Evolutionary conservation across 2,888 invertebrate species (phyloP).

Genomic region (Tetropium fuscum): DNA sequence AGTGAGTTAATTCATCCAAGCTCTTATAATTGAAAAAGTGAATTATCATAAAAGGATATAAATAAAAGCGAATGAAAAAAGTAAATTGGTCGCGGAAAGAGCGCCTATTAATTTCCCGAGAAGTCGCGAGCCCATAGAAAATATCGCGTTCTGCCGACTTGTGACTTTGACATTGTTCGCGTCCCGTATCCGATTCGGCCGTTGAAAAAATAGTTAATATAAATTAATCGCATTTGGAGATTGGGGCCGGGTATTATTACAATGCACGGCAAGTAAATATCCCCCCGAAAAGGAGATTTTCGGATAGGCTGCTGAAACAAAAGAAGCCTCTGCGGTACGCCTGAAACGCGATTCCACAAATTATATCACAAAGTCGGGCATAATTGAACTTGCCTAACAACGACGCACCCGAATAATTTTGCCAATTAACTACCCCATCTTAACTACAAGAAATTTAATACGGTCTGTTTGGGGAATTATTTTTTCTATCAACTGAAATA

Average conservation of each 20-base stretch:
- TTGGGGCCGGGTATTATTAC: conserved; percentile 17
- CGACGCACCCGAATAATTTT: conserved; percentile 45
- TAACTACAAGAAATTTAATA: conserved; percentile 23
- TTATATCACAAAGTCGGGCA: conserved; percentile 36
- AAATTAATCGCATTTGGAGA: conserved; percentile 41
- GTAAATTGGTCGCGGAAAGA: conserved; percentile 14
- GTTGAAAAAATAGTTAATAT: conserved; percentile 32
- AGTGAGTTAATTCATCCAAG: conserved; percentile 22
- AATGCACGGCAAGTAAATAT: conserved; percentile 8
- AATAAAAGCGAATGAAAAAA: conserved; percentile 27
- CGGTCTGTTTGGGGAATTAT: conserved; percentile 18
- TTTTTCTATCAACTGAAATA: conserved; percentile 20
- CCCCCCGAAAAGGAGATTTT: conserved; percentile 23
- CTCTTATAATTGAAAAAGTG: conserved; percentile 24
- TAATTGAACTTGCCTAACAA: conserved; percentile 46
- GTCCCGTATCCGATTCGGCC: conserved; percentile 13
- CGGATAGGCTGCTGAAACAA: conserved; percentile 24
- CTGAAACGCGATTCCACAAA: conserved; percentile 30
- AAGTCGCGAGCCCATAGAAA: conserved; percentile 21
- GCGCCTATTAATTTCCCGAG: conserved; percentile 17
- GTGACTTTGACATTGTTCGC: conserved; percentile 7
- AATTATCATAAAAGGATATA: conserved; percentile 24
- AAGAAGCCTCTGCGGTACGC: conserved; percentile 19
- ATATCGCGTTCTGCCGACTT: conserved; percentile 13
- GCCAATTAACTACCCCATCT: conserved; percentile 39